Evolutionary conservation across 2,797 vertebrate genomes (phyloP).

Genomic region (Lagodon rhomboides): DNA sequence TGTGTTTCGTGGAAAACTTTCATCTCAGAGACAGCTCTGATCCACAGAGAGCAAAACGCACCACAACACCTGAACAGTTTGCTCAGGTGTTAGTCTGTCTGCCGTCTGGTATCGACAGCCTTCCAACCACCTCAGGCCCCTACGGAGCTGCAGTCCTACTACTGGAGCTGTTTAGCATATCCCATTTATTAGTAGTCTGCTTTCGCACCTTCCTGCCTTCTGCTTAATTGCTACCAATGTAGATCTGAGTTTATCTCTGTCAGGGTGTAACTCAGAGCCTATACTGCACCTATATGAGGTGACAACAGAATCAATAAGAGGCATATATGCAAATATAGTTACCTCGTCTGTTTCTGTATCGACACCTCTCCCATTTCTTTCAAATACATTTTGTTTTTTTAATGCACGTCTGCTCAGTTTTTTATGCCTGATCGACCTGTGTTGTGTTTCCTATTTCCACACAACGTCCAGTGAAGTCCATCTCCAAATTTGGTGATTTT

Average conservation of each 20-base stretch:
- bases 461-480: not conserved
- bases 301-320: slow-evolving; percentile 18
- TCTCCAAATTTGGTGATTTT: not conserved
- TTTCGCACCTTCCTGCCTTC: slow-evolving; percentile 56
- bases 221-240: slow-evolving; percentile 45
- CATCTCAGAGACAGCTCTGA: slow-evolving; percentile 56
- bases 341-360: not conserved
- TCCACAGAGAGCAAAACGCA: slow-evolving; percentile 61
- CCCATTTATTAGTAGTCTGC: slow-evolving; percentile 62
- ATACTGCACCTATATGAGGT: not conserved
- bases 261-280: slow-evolving; percentile 25
- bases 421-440: not conserved
- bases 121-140: slow-evolving; percentile 65
- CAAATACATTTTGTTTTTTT: not conserved
- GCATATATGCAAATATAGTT: not conserved
- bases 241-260: slow-evolving; percentile 42
- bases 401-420: not conserved
- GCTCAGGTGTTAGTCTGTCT: slow-evolving; percentile 65
- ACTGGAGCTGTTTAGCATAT: slow-evolving; percentile 63
- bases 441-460: not conserved
- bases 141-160: slow-evolving; percentile 59
- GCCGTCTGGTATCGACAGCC: slow-evolving; percentile 68
- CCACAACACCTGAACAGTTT: slow-evolving; percentile 58
- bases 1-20: slow-evolving; percentile 54
- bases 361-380: not conserved